phyloP scores from a whole-genome alignment of 1,140 invertebrate genomes.

The Melanaphis sacchari region DNA sequence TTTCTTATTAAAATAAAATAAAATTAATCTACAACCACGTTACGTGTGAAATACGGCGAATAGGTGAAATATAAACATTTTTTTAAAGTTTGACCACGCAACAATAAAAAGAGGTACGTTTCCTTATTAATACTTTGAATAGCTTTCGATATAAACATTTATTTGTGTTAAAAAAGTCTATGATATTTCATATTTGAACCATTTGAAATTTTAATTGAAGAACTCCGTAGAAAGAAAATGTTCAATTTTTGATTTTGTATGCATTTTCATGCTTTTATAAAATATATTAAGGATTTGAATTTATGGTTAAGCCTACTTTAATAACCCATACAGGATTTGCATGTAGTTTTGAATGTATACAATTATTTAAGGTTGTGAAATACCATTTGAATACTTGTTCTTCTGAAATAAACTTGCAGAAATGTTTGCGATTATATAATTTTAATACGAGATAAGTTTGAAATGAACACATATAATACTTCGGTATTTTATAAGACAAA shows the following conservation, averaged over 20 bases:
- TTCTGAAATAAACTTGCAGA: neutral
- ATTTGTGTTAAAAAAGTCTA: neutral
- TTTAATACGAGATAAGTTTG: neutral
- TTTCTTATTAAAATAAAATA: too few relatives aligned
- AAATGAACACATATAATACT: neutral
- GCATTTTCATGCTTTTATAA: neutral
- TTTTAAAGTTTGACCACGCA: neutral
- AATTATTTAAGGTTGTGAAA: neutral
- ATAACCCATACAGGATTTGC: neutral
- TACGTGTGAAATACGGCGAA: too few relatives aligned
- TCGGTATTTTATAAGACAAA: neutral
- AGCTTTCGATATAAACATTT: neutral
- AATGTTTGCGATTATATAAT: neutral
- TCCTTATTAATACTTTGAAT: neutral
- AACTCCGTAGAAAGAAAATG: neutral
- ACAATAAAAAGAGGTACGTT: neutral
- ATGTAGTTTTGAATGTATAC: neutral
- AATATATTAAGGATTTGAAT: neutral
- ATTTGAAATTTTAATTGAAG: neutral
- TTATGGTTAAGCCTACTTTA: neutral
- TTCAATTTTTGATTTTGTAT: neutral
- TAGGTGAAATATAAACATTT: neutral
- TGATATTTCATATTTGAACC: neutral
- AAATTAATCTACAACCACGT: too few relatives aligned
- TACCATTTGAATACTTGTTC: neutral